Evolutionary conservation across 1,140 invertebrate species (phyloP).

Genomic region (Carposina sasakii): DNA sequence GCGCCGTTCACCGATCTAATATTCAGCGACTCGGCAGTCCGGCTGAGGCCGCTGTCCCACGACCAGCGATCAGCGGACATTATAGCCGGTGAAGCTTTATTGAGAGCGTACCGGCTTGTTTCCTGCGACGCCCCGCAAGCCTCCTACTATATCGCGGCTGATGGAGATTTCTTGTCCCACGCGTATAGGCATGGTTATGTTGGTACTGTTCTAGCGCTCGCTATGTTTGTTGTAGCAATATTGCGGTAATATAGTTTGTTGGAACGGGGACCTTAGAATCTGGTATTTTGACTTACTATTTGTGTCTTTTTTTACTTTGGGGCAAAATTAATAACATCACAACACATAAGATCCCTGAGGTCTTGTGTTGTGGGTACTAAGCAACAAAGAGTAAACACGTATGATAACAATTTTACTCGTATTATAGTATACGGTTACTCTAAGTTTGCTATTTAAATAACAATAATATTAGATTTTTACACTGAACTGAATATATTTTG

Average conservation of each 20-base stretch:
- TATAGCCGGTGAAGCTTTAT: constrained; percentile 36
- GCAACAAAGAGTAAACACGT: no score
- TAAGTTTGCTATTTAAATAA: no score
- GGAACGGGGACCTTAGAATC: no score
- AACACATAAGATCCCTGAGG: no score
- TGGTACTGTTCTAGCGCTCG: constrained; percentile 32
- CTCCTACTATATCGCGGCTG: constrained; percentile 51
- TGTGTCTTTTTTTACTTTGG: no score
- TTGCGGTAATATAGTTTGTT: constrained; percentile 28
- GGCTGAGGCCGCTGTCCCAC: constrained; percentile 80
- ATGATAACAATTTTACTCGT: no score
- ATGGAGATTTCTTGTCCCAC: constrained; percentile 51
- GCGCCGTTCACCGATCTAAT: constrained; percentile 89
- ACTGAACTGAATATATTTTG: no score
- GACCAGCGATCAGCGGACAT: constrained; percentile 72
- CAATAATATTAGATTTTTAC: no score
- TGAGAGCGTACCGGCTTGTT: constrained; percentile 49
- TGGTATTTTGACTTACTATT: no score
- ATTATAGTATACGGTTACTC: no score
- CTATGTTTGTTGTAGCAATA: constrained; percentile 36
- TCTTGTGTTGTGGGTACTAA: no score
- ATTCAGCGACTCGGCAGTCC: constrained; percentile 93
- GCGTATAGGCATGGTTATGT: constrained; percentile 31
- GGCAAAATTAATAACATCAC: no score
- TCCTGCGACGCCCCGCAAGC: constrained; percentile 61